A percentile compares a stretch with the other conserved stretches of the same genome.
These are phyloP conservation scores for Alethe diademata DNA, from an alignment of 2,113 vertebrate genomes.

Conservation along the genomic window DNA sequence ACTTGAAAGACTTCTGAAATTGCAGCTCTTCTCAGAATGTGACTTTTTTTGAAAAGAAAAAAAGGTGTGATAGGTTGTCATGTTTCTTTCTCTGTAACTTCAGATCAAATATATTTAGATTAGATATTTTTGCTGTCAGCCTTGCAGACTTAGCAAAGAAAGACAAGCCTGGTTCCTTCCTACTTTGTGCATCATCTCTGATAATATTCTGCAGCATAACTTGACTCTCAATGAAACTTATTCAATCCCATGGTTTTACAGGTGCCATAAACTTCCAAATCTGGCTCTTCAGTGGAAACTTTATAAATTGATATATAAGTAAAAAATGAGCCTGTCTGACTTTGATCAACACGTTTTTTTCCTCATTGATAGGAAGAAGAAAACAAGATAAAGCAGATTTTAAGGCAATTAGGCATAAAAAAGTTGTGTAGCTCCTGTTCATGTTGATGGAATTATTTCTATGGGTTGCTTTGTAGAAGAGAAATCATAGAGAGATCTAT, in stretches of 20 bases:
- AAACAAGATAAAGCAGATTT: not conserved
- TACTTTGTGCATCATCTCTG: not conserved
- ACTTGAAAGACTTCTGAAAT: slow-evolving; percentile 44
- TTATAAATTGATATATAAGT: not conserved
- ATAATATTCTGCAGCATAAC: not conserved
- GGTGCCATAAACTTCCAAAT: not conserved
- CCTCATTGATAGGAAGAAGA: not conserved
- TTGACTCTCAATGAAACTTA: not conserved
- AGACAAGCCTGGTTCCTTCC: slow-evolving; percentile 20
- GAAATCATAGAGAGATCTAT: not conserved
- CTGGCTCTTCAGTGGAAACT: not conserved
- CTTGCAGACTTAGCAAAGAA: slow-evolving; percentile 27
- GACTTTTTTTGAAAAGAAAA: slow-evolving; percentile 44
- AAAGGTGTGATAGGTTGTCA: slow-evolving; percentile 54
- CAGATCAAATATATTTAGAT: slow-evolving; percentile 65
- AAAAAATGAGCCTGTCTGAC: not conserved
- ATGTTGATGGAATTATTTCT: not conserved
- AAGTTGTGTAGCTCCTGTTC: not conserved
- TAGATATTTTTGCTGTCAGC: slow-evolving; percentile 52
- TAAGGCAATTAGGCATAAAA: not conserved
- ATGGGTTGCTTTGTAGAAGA: not conserved
- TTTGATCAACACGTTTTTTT: not conserved
- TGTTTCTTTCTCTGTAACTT: slow-evolving; percentile 43
- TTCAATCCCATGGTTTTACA: not conserved
- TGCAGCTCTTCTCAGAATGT: slow-evolving; percentile 17